Percentiles rank a stretch among this genome's conserved stretches.
These are phyloP conservation scores for Ernsta delagoae DNA, from an alignment of 2,888 invertebrate species.

Conservation along the genomic window DNA sequence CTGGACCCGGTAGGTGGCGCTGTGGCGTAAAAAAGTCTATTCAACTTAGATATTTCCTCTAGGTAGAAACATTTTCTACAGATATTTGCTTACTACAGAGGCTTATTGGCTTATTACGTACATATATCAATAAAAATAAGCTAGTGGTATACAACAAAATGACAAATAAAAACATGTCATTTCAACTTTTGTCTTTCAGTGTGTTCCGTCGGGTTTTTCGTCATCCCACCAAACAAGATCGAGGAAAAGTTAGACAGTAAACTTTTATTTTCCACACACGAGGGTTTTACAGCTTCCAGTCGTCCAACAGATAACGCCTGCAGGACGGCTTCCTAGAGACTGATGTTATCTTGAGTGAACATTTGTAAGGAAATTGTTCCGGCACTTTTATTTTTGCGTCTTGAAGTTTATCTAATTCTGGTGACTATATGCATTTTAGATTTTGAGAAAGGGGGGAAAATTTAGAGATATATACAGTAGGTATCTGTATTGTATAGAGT, in stretches of 20 bases:
- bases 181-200: not conserved
- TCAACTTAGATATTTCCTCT: too few relatives aligned
- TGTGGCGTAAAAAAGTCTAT: too few relatives aligned
- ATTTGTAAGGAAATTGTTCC: constrained; percentile 5
- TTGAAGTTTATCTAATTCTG: not conserved
- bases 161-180: not conserved
- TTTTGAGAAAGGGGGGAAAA: not conserved
- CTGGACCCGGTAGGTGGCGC: too few relatives aligned
- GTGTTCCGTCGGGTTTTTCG: not conserved
- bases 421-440: not conserved
- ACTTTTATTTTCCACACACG: constrained; percentile 7
- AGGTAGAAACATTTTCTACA: too few relatives aligned
- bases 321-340: not conserved
- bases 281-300: not conserved
- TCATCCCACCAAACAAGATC: not conserved
- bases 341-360: not conserved
- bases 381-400: not conserved
- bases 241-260: constrained; percentile 1
- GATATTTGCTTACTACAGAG: too few relatives aligned
- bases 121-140: too few relatives aligned
- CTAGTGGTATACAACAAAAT: too few relatives aligned
- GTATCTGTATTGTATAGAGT: too few relatives aligned
- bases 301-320: not conserved
- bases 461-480: too few relatives aligned
- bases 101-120: too few relatives aligned